Evolutionary conservation across 2,888 invertebrate species (phyloP).

Genomic region (Leucophenga montana): DNA sequence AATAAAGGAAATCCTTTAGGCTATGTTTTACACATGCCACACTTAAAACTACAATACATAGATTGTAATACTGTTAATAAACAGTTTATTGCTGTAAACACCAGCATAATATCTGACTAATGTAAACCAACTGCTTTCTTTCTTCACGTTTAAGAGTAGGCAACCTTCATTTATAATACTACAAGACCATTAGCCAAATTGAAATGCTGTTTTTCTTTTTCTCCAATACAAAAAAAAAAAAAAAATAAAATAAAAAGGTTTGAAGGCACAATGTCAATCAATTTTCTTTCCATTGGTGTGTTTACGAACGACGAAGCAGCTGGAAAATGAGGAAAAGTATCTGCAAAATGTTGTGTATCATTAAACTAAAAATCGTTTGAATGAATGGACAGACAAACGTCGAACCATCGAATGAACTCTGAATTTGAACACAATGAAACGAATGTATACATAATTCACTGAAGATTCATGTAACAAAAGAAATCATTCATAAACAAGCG

Average conservation of each 20-base stretch:
- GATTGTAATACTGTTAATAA: too few relatives aligned
- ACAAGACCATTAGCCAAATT: too few relatives aligned
- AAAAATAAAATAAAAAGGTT: neutral
- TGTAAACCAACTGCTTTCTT: too few relatives aligned
- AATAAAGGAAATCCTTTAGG: too few relatives aligned
- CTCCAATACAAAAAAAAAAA: neutral
- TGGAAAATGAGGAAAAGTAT: neutral
- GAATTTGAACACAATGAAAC: neutral
- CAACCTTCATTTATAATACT: too few relatives aligned
- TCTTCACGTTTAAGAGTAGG: too few relatives aligned
- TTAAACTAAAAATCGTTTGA: slow-evolving; percentile 22
- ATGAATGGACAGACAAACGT: neutral
- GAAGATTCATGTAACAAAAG: slow-evolving; percentile 38
- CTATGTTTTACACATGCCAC: too few relatives aligned
- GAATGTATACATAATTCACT: slow-evolving; percentile 19
- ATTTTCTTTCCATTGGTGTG: slow-evolving; percentile 36
- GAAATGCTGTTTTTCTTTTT: too few relatives aligned
- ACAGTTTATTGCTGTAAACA: too few relatives aligned
- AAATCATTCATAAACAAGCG: slow-evolving; percentile 29
- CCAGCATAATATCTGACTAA: too few relatives aligned
- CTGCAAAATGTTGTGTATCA: slow-evolving; percentile 45
- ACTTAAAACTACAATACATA: too few relatives aligned
- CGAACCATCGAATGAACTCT: neutral
- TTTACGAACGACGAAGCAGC: neutral
- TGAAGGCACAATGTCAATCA: slow-evolving; percentile 43